Conservation (phyloP, 2,113 vertebrate genomes). For the Rynchops niger region DNA sequence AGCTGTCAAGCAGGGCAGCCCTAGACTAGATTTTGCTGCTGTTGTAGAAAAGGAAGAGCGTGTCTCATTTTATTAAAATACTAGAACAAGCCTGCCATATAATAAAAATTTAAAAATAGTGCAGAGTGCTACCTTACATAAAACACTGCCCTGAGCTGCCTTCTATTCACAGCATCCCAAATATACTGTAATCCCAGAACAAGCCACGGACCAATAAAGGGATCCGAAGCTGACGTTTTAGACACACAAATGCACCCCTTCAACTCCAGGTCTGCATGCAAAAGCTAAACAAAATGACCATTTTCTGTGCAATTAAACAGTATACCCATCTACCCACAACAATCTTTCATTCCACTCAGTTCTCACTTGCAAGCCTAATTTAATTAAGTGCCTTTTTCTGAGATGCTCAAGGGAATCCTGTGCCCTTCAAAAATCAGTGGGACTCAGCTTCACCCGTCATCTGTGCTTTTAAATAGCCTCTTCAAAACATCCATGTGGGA, state of each 20-base stretch:
- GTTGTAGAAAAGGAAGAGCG: not conserved
- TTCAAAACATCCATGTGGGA: not conserved
- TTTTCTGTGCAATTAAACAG: not conserved
- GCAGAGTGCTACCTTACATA: slow-evolving; percentile 28
- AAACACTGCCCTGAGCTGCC: slow-evolving; percentile 39
- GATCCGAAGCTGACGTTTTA: not conserved
- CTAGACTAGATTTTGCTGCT: slow-evolving; percentile 27
- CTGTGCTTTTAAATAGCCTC: not conserved
- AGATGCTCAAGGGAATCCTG: not conserved
- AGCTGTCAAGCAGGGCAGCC: slow-evolving; percentile 44
- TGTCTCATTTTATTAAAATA: slow-evolving; percentile 46
- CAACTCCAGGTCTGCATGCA: not conserved
- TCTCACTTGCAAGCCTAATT: not conserved
- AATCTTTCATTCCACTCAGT: not conserved
- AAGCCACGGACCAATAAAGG: not conserved
- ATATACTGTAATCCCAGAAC: not conserved
- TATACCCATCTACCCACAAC: not conserved
- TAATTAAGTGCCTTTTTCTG: not conserved
- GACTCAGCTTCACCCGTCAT: not conserved
- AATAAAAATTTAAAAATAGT: slow-evolving; percentile 45
- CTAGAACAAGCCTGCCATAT: not conserved
- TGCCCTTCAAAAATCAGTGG: not conserved
- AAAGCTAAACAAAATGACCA: not conserved
- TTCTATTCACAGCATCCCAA: slow-evolving; percentile 23
- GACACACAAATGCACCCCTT: not conserved